These are phyloP conservation scores for Leptobrachium ailaonicum DNA, from an alignment of 2,113 vertebrate species.

Conservation along the genomic window DNA sequence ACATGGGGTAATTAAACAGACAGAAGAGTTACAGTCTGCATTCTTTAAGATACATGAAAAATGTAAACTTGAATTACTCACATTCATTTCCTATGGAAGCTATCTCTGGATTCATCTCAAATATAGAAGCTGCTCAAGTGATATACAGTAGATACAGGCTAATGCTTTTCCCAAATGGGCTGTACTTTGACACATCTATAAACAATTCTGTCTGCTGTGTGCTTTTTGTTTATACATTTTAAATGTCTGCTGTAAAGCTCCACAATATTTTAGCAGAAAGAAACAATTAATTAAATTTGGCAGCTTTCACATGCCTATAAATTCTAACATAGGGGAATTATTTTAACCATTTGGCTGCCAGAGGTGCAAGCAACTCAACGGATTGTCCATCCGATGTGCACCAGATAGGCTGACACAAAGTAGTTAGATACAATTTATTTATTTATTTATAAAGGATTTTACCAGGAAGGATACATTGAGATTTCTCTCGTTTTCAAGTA, in stretches of 20 bases:
- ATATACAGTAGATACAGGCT: constrained; percentile 62
- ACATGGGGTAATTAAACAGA: constrained; percentile 82
- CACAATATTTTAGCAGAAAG: not conserved
- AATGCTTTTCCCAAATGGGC: constrained; percentile 75
- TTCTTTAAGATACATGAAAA: constrained; percentile 82
- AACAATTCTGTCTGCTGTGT: constrained; percentile 73
- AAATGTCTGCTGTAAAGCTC: constrained; percentile 36
- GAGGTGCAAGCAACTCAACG: too few relatives aligned
- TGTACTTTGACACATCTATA: constrained; percentile 77
- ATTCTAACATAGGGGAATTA: not conserved
- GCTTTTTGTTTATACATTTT: constrained; percentile 69
- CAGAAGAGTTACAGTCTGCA: constrained; percentile 76
- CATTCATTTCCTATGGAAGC: constrained; percentile 81
- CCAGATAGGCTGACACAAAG: too few relatives aligned
- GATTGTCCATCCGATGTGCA: too few relatives aligned
- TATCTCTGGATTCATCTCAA: constrained; percentile 68
- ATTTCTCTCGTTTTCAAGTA: too few relatives aligned
- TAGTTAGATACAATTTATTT: too few relatives aligned
- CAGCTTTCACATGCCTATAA: not conserved
- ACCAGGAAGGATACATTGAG: too few relatives aligned
- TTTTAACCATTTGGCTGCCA: too few relatives aligned
- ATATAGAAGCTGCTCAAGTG: constrained; percentile 70
- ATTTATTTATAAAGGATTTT: too few relatives aligned
- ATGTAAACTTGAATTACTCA: constrained; percentile 83
- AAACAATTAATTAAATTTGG: constrained; percentile 3